Evolutionary conservation across 1,140 invertebrate species (phyloP).

Genomic region (Ostrea edulis): DNA sequence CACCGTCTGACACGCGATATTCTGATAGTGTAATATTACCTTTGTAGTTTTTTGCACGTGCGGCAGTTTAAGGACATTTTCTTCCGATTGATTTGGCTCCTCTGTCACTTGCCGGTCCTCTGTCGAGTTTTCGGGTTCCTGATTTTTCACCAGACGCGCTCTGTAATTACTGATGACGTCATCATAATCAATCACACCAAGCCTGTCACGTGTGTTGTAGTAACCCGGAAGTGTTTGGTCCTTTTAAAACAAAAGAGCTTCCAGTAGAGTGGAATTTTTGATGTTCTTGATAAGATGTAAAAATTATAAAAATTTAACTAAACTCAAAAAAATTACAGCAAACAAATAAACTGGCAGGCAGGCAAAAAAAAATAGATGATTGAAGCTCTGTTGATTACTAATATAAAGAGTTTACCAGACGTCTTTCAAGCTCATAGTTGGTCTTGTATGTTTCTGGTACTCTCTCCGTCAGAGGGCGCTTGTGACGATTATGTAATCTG

Average conservation of each 20-base stretch:
- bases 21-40: neutral
- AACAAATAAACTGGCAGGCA: too few relatives aligned
- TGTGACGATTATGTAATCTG: constrained; percentile 28
- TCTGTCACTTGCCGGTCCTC: neutral
- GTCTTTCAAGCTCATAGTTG: constrained; percentile 59
- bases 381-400: neutral
- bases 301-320: too few relatives aligned
- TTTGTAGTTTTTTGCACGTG: constrained; percentile 52
- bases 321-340: neutral
- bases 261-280: too few relatives aligned
- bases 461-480: constrained; percentile 8
- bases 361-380: neutral
- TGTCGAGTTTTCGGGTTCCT: constrained; percentile 30
- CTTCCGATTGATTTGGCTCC: neutral
- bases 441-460: constrained; percentile 55
- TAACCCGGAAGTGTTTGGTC: constrained; percentile 65
- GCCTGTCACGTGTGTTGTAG: constrained; percentile 59
- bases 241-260: constrained; percentile 43
- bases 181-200: constrained; percentile 67
- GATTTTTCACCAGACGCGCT: constrained; percentile 47
- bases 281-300: too few relatives aligned
- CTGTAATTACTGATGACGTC: constrained; percentile 61
- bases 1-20: too few relatives aligned
- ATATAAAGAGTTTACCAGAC: constrained; percentile 51
- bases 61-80: constrained; percentile 36